Evolutionary conservation across 2,113 vertebrate genomes (phyloP), one percentile per base, ranked within the genome.

Genomic region (Rhagologus leucostigma): DNA sequence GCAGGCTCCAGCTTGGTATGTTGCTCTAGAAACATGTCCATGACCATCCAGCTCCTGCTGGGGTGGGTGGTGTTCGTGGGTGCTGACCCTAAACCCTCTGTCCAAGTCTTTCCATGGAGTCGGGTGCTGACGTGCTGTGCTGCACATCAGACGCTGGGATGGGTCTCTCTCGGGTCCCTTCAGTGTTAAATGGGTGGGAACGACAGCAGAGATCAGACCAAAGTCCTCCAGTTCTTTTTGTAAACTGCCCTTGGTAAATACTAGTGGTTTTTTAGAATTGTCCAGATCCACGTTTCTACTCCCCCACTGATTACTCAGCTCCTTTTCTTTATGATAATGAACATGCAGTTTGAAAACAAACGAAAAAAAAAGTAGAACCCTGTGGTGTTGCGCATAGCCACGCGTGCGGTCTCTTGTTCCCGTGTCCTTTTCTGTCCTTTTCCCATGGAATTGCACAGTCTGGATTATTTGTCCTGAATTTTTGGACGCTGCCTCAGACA

Each of bases 201-300:
- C 0, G 8, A 71, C 65, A 88, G 91, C 84, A 79, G 86, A 70
- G 62, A 78, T 94, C 94, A 96, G 96, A 96, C 95, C 96, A 96
- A 96, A 96, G 95, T 77, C 92, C 86, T 94, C 92, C 77, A 41
- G 68, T 87, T 93, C 90, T 75, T 93, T 91, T 97, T 95, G 90
- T 89, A 93, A 96, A 68, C 92, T 77, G 65, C 92, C 90, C 96
- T 96, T 81, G 44, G 7, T 71, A 70, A 84, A 55, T 64, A 29
- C 29, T 59, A 84, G 74, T 12, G 27, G 7, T 78, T 90, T 91
- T 88, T 70, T 94, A 86, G 88, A 74, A 14, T 24, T 90, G 77
- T 78, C 71, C 92, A 18, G 79, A 74, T 62, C 35, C 18, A 29
- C 18, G 1, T 94, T 92, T 90, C 69, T 86, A 55, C 69, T 90